Evolutionary conservation across 2,888 invertebrate genomes (phyloP).

Genomic region (Poecilobothrus nobilitatus): DNA sequence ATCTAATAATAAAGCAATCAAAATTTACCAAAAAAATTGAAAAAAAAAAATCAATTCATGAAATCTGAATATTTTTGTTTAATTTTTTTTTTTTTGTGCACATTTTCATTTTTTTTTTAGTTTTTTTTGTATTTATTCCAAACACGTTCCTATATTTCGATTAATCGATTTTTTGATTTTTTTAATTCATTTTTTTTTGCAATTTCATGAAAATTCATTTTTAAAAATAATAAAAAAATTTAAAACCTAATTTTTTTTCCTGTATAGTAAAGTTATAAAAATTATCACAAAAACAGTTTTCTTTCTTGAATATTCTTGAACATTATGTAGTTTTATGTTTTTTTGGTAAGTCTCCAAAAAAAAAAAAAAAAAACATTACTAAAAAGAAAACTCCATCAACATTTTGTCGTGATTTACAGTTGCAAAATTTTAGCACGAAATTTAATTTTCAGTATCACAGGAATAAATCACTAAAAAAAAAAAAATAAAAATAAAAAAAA

Average conservation of each 20-base stretch:
- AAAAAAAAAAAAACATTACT: neutral
- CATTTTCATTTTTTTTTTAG: no score
- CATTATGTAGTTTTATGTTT: neutral
- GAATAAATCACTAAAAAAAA: neutral
- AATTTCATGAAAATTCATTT: neutral
- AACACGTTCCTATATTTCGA: neutral
- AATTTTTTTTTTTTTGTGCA: no score
- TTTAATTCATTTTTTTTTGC: neutral
- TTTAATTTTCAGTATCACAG: neutral
- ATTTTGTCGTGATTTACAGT: neutral
- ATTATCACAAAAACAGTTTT: no score
- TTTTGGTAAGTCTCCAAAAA: neutral
- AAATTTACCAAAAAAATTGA: no score
- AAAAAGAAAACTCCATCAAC: no score
- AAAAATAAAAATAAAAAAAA: neutral
- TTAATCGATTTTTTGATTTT: neutral
- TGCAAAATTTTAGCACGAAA: conserved; percentile 3
- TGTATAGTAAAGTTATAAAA: no score
- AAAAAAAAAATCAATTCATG: no score
- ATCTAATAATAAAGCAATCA: no score
- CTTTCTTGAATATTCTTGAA: no score
- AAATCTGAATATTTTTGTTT: no score
- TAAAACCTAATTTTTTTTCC: no score
- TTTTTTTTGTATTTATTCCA: no score
- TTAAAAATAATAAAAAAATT: neutral